phyloP scores from a whole-genome alignment of 2,888 invertebrate species.

The Thumatha senex region DNA sequence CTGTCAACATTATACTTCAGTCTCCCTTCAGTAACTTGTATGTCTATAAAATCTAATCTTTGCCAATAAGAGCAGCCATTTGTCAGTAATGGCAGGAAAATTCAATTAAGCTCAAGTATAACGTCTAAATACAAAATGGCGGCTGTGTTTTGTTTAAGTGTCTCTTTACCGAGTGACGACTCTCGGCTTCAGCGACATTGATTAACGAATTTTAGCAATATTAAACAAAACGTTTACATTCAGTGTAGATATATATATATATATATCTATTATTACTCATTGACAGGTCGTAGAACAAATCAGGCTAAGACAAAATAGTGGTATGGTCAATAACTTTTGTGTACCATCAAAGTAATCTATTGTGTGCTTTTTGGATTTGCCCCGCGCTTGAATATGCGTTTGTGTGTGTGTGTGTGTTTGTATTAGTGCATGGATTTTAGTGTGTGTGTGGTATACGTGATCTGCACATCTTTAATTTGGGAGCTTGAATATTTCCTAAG shows the following conservation, averaged over 20 bases:
- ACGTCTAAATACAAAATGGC: constrained; percentile 36
- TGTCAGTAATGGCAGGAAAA: constrained; percentile 66
- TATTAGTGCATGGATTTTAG: too few relatives aligned
- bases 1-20: neutral
- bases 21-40: neutral
- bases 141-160: constrained; percentile 24
- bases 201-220: neutral
- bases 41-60: constrained; percentile 30
- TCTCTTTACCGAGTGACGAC: constrained; percentile 3
- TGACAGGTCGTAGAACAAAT: too few relatives aligned
- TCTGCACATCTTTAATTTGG: too few relatives aligned
- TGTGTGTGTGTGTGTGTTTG: too few relatives aligned
- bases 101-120: constrained; percentile 69
- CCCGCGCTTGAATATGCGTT: too few relatives aligned
- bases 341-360: too few relatives aligned
- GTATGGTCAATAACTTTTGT: too few relatives aligned
- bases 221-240: neutral
- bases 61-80: constrained; percentile 69
- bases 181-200: neutral
- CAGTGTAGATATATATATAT: neutral
- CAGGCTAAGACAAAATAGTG: neutral
- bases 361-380: too few relatives aligned
- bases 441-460: too few relatives aligned
- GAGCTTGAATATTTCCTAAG: too few relatives aligned
- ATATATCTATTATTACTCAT: too few relatives aligned